These are phyloP conservation scores for Misgurnus mizolepis DNA, from an alignment of 2,113 vertebrate species.

Conservation along the genomic window DNA sequence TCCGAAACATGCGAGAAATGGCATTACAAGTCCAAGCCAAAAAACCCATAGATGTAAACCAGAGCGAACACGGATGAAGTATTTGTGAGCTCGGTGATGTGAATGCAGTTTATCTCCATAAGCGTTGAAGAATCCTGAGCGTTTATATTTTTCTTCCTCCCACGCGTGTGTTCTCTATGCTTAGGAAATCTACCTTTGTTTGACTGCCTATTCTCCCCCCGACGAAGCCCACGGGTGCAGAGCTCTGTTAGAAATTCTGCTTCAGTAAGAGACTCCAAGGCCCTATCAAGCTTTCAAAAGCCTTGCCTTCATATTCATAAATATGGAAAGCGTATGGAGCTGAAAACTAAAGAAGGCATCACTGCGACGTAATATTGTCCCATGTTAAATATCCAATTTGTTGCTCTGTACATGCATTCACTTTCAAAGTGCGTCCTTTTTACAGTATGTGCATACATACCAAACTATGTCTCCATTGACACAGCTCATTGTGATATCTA, in stretches of 20 bases:
- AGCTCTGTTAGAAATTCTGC: slow-evolving; percentile 43
- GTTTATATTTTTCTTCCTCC: slow-evolving; percentile 47
- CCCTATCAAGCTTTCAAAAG: slow-evolving; percentile 48
- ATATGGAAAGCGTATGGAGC: slow-evolving; percentile 37
- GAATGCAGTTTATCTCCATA: slow-evolving; percentile 21
- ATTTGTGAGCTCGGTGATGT: slow-evolving; percentile 13
- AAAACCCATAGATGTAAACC: background rate
- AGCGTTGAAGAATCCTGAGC: slow-evolving; percentile 33
- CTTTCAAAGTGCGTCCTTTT: background rate
- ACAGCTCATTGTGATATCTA: background rate
- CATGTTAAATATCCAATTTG: background rate
- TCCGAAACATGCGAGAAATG: background rate
- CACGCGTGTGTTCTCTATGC: slow-evolving; percentile 38
- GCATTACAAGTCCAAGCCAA: background rate
- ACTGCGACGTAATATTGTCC: background rate
- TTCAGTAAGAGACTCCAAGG: slow-evolving; percentile 45
- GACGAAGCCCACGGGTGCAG: slow-evolving; percentile 42
- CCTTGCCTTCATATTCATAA: slow-evolving; percentile 42
- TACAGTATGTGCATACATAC: background rate
- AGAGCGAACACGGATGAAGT: slow-evolving; percentile 13
- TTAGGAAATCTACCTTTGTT: slow-evolving; percentile 50
- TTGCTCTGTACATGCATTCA: background rate
- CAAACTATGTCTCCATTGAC: background rate
- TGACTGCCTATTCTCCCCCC: slow-evolving; percentile 36
- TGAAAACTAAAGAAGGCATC: no score